Evolutionary conservation across 2,797 vertebrate genomes (phyloP).

Genomic region (Uromys caudimaculatus): DNA sequence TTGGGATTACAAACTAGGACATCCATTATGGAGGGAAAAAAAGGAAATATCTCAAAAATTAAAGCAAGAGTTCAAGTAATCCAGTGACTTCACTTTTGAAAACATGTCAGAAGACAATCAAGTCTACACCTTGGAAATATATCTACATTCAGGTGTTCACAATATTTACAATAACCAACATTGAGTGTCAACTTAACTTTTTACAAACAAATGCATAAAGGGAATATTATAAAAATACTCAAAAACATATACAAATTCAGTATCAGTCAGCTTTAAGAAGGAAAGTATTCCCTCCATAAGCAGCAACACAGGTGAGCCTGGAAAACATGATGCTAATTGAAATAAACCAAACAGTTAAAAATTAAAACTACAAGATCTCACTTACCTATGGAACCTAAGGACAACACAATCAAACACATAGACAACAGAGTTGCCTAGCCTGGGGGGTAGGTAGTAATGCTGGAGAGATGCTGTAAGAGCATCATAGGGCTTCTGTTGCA

Average conservation of each 20-base stretch:
- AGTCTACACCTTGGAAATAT: background rate
- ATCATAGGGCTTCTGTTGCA: background rate
- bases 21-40: background rate
- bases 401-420: background rate
- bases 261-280: background rate
- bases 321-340: background rate
- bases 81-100: background rate
- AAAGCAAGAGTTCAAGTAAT: background rate
- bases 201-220: background rate
- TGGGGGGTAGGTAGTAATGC: accelerated
- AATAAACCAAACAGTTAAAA: background rate
- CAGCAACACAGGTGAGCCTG: background rate
- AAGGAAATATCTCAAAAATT: background rate
- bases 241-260: background rate
- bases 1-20: background rate
- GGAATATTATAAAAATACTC: background rate
- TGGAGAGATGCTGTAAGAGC: background rate
- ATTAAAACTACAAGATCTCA: background rate
- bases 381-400: background rate
- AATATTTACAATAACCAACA: background rate
- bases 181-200: too few relatives aligned
- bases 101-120: background rate
- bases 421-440: background rate
- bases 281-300: background rate
- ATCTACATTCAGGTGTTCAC: background rate